Evolutionary conservation across 1,140 invertebrate genomes (phyloP).

Genomic region (Dendrolimus punctatus): DNA sequence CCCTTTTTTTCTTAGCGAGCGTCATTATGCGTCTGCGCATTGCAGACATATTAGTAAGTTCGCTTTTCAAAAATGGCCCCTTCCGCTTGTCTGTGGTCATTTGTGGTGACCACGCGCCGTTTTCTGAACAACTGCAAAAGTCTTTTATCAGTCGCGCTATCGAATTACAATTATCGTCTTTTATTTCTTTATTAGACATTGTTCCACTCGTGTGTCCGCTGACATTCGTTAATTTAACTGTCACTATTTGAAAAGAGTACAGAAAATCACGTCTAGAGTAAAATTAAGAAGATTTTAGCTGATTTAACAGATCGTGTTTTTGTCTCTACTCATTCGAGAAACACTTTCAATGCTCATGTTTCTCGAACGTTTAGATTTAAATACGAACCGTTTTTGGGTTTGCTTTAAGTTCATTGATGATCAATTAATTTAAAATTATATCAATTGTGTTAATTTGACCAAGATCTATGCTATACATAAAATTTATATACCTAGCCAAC

Average conservation of each 20-base stretch:
- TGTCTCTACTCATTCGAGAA: too few species aligned
- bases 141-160: slow-evolving; percentile 63
- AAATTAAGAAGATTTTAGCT: slow-evolving; percentile 5
- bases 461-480: too few species aligned
- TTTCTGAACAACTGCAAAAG: slow-evolving; percentile 67
- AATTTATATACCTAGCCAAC: too few species aligned
- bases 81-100: slow-evolving; percentile 53
- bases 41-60: slow-evolving; percentile 61
- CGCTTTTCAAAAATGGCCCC: slow-evolving; percentile 54
- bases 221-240: slow-evolving; percentile 47
- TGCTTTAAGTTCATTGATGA: too few species aligned
- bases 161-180: slow-evolving; percentile 54
- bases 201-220: slow-evolving; percentile 20
- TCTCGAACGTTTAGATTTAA: too few species aligned
- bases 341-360: too few species aligned
- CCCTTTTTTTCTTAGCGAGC: slow-evolving; percentile 45
- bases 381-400: too few species aligned
- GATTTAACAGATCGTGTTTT: too few species aligned
- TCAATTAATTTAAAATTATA: too few species aligned
- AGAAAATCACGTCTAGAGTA: slow-evolving; percentile 30
- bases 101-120: slow-evolving; percentile 67
- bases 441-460: too few species aligned
- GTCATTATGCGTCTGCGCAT: slow-evolving; percentile 56
- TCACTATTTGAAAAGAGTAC: slow-evolving; percentile 40
- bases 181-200: slow-evolving; percentile 48